These are phyloP conservation scores for Protobothrops mucrosquamatus DNA, from an alignment of 2,113 vertebrate genomes.

Conservation along the genomic window DNA sequence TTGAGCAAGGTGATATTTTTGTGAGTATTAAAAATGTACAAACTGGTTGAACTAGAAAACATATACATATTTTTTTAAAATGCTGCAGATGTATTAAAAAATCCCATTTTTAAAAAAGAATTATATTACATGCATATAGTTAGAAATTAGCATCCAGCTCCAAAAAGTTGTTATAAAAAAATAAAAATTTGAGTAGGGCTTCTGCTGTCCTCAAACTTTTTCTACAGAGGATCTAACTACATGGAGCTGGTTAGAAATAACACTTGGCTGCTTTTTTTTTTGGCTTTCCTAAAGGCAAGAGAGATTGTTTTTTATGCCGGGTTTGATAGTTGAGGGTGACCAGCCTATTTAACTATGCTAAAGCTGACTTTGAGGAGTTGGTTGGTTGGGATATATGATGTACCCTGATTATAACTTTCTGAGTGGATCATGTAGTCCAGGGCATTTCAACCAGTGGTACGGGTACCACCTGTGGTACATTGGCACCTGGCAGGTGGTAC, in stretches of 20 bases:
- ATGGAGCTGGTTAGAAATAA: neutral
- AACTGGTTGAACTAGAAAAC: neutral
- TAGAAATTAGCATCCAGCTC: neutral
- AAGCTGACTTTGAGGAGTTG: neutral
- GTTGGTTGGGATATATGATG: neutral
- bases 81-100: neutral
- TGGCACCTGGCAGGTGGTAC: no score
- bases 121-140: neutral
- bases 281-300: neutral
- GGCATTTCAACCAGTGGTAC: no score
- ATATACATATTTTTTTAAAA: neutral
- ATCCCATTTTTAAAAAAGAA: neutral
- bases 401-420: neutral
- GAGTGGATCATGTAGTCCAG: neutral
- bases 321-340: neutral
- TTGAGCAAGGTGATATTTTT: constrained; percentile 55
- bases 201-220: neutral
- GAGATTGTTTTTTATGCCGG: neutral
- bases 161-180: neutral
- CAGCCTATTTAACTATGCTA: neutral
- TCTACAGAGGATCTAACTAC: neutral
- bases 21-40: constrained; percentile 42
- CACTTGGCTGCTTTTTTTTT: neutral
- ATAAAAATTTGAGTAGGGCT: neutral
- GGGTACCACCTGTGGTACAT: no score